These are phyloP conservation scores for Prolemur simus DNA, from an alignment of 2,113 vertebrate genomes.

Conservation along the genomic window DNA sequence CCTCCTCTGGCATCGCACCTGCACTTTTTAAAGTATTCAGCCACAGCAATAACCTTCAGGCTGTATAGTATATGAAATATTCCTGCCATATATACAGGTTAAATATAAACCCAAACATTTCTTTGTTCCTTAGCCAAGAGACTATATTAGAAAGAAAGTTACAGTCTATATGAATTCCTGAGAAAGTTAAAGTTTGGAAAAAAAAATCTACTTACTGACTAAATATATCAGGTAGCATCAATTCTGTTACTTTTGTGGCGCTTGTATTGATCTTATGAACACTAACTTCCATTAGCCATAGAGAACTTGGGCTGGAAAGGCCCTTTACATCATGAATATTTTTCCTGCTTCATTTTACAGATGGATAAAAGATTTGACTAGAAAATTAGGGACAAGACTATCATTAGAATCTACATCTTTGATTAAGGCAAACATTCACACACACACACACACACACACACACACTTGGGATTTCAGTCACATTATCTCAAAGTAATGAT, in stretches of 20 bases:
- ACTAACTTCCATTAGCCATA: not conserved
- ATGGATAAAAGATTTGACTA: not conserved
- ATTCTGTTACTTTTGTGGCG: not conserved
- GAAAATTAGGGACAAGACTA: not conserved
- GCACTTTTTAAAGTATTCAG: not conserved
- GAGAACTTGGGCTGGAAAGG: not conserved
- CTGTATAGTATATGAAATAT: conserved; percentile 3
- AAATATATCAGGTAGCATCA: not conserved
- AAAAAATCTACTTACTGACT: not conserved
- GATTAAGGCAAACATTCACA: not conserved
- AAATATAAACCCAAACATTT: conserved; percentile 19
- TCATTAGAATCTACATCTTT: not conserved
- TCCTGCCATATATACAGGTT: not conserved
- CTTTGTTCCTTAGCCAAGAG: not conserved
- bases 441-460: not conserved
- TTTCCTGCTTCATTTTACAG: not conserved
- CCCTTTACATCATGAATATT: not conserved
- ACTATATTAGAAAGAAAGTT: not conserved
- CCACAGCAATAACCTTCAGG: not conserved
- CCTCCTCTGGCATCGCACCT: not conserved
- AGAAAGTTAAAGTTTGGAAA: not conserved
- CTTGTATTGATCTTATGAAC: not conserved
- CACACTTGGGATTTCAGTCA: not conserved
- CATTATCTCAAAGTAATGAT: not conserved
- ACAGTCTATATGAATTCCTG: not conserved